Evolutionary conservation across 2,888 invertebrate genomes (phyloP).

Genomic region (Nemurella pictetii): DNA sequence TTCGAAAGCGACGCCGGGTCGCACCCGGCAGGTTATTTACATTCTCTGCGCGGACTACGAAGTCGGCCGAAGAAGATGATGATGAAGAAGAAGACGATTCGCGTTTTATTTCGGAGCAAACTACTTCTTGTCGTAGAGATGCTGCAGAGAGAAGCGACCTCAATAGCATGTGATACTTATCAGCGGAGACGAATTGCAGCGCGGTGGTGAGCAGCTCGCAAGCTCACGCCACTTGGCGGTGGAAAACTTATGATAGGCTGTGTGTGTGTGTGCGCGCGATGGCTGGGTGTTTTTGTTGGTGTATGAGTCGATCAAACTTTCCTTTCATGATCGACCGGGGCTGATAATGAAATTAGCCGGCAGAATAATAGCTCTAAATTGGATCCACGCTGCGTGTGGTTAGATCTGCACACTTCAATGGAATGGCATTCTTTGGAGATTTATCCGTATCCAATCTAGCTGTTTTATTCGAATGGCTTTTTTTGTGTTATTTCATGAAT

Average conservation of each 20-base stretch:
- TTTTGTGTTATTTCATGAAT: too few relatives aligned
- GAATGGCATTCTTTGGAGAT: too few relatives aligned
- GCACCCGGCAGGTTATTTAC: background rate
- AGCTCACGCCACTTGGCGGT: background rate
- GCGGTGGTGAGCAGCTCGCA: background rate
- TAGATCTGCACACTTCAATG: too few relatives aligned
- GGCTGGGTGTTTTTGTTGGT: background rate
- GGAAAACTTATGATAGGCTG: background rate
- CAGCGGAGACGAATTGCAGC: background rate
- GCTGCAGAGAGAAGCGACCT: conserved; percentile 14
- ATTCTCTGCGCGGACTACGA: background rate
- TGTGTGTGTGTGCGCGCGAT: background rate
- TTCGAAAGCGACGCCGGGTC: conserved; percentile 9
- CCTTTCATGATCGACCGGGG: background rate
- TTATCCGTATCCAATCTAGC: too few relatives aligned
- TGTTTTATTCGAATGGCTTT: too few relatives aligned
- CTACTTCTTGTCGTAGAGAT: background rate
- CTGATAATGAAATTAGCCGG: background rate
- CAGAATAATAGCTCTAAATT: background rate
- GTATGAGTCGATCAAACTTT: background rate
- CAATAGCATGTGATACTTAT: conserved; percentile 27
- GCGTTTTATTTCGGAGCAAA: conserved; percentile 16
- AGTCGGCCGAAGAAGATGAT: background rate
- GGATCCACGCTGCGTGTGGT: background rate
- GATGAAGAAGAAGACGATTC: background rate